Evolutionary conservation across 2,113 vertebrate species (phyloP).

Genomic region (Actenoides lindsayi): DNA sequence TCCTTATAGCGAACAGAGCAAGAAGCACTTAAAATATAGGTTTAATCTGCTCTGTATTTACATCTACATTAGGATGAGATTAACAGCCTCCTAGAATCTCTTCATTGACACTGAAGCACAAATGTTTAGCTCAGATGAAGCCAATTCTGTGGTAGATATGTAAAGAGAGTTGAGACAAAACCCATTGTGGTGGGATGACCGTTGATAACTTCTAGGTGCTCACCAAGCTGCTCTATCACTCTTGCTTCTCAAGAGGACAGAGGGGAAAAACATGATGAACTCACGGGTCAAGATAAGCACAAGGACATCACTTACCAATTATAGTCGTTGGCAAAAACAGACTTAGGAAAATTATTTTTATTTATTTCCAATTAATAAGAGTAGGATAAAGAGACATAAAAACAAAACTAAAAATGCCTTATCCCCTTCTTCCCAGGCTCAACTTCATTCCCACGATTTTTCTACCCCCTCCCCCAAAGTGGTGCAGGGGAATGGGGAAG

Average conservation of each 20-base stretch:
- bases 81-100: not conserved
- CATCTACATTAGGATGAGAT: not conserved
- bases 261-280: not conserved
- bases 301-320: not conserved
- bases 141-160: not conserved
- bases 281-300: not conserved
- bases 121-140: not conserved
- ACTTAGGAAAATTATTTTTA: not conserved
- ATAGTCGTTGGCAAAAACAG: not conserved
- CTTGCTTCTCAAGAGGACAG: not conserved
- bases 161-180: not conserved
- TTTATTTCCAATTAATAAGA: not conserved
- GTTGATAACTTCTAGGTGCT: not conserved
- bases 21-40: not conserved
- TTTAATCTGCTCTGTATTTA: not conserved
- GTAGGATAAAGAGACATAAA: not conserved
- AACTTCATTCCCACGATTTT: not conserved
- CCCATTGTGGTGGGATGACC: not conserved
- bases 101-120: not conserved
- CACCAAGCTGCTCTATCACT: not conserved
- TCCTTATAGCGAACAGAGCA: not conserved
- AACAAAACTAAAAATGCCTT: not conserved
- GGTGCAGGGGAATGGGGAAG: fast-evolving
- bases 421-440: not conserved
- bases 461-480: not conserved